Conservation (phyloP, 2,797 vertebrate species). For the Lithobates sylvaticus region DNA sequence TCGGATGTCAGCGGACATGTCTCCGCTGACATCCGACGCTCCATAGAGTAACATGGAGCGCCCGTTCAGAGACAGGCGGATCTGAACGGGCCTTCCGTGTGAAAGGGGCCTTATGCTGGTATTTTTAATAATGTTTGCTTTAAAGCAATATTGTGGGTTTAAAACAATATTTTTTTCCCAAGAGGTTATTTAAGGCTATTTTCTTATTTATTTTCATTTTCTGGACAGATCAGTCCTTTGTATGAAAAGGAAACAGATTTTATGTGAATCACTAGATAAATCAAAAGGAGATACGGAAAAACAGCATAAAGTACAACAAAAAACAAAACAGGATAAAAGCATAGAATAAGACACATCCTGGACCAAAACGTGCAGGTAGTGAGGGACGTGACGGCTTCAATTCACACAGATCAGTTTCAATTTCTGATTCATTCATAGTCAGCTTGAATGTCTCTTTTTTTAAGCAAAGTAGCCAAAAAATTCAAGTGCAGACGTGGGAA, state of each 20-base stretch:
- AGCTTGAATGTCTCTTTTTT: not conserved
- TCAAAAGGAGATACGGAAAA: not conserved
- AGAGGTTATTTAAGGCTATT: conserved; percentile 20
- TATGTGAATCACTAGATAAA: not conserved
- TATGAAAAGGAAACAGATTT: conserved; percentile 18
- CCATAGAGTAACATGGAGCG: too few species aligned
- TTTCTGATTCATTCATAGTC: conserved; percentile 40
- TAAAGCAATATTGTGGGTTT: too few species aligned
- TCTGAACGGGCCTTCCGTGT: too few species aligned
- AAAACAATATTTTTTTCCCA: not conserved
- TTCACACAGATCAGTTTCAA: not conserved
- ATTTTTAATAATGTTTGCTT: too few species aligned
- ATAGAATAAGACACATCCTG: conserved; percentile 40
- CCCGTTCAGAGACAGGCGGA: too few species aligned
- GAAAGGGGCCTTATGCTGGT: too few species aligned
- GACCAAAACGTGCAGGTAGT: conserved; percentile 18
- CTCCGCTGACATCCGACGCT: too few species aligned
- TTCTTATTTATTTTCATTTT: not conserved
- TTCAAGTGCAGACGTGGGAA: conserved; percentile 35
- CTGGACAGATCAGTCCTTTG: not conserved
- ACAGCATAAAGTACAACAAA: not conserved
- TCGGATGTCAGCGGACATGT: too few species aligned
- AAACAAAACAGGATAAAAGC: conserved; percentile 20
- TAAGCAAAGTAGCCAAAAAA: conserved; percentile 13
- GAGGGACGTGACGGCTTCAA: conserved; percentile 31